Percentiles rank a stretch among this genome's conserved stretches.
These are phyloP conservation scores for Microcebus griseorufus DNA, from an alignment of 2,113 vertebrate genomes.

Conservation along the genomic window DNA sequence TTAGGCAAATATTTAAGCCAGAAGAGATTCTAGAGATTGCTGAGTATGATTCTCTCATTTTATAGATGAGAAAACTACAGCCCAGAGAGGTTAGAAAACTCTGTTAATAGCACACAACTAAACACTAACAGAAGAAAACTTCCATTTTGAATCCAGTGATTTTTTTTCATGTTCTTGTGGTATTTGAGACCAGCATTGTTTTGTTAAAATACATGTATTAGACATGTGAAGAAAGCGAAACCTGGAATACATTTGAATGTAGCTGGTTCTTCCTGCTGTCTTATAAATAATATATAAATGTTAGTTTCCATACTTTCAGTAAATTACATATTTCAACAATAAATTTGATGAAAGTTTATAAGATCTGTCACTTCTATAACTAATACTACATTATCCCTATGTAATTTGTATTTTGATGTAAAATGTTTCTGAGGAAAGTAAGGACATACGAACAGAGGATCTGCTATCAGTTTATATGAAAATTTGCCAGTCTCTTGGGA, in stretches of 20 bases:
- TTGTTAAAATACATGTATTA: neutral
- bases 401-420: slow-evolving; percentile 56
- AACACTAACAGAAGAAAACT: neutral
- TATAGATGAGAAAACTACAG: slow-evolving; percentile 1
- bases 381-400: neutral
- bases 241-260: neutral
- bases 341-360: slow-evolving; percentile 22
- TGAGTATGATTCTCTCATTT: neutral
- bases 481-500: slow-evolving; percentile 60
- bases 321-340: slow-evolving; percentile 38
- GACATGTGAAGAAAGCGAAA: neutral
- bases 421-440: slow-evolving; percentile 51
- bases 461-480: slow-evolving; percentile 46
- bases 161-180: neutral
- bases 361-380: slow-evolving; percentile 23
- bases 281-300: neutral
- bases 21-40: neutral
- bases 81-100: neutral
- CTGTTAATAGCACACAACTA: neutral
- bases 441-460: slow-evolving; percentile 35
- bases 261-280: neutral
- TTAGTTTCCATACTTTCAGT: neutral
- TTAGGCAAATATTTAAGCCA: neutral
- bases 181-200: neutral
- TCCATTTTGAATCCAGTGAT: neutral